Conservation (phyloP, 2,113 vertebrate species). For the Drymodes brunneopygia region DNA sequence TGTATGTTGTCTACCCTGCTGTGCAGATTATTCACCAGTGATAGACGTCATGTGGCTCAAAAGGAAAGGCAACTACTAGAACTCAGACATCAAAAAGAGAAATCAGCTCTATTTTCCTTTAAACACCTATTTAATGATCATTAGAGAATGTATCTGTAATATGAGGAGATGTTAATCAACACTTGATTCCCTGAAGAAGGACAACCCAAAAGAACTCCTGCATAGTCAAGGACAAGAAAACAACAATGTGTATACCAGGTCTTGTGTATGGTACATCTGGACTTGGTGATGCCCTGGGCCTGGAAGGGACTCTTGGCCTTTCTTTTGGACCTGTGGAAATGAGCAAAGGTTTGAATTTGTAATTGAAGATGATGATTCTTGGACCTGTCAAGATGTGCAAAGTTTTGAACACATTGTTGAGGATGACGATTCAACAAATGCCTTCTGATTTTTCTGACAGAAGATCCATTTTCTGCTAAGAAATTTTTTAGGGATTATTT, state of each 20-base stretch:
- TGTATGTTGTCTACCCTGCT: not conserved
- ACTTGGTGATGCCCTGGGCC: not conserved
- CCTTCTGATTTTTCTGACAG: not conserved
- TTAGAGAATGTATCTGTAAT: not conserved
- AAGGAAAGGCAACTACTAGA: not conserved
- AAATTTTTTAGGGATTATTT: not conserved
- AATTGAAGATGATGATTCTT: not conserved
- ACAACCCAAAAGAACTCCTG: not conserved
- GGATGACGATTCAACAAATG: not conserved
- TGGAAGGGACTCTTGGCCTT: not conserved
- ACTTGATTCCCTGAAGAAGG: not conserved
- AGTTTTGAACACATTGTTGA: not conserved
- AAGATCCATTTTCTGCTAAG: not conserved
- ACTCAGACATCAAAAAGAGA: not conserved
- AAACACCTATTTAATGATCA: not conserved
- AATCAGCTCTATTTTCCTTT: not conserved
- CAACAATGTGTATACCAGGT: not conserved
- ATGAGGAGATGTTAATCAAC: not conserved
- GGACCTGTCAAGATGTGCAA: not conserved
- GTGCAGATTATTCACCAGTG: not conserved
- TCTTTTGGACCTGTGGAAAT: conserved; percentile 8
- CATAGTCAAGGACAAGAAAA: not conserved
- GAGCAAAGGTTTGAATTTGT: not conserved
- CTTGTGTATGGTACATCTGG: not conserved
- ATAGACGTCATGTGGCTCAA: not conserved